Evolutionary conservation across 1,140 invertebrate genomes (phyloP).

Genomic region (Bombus balteatus): DNA sequence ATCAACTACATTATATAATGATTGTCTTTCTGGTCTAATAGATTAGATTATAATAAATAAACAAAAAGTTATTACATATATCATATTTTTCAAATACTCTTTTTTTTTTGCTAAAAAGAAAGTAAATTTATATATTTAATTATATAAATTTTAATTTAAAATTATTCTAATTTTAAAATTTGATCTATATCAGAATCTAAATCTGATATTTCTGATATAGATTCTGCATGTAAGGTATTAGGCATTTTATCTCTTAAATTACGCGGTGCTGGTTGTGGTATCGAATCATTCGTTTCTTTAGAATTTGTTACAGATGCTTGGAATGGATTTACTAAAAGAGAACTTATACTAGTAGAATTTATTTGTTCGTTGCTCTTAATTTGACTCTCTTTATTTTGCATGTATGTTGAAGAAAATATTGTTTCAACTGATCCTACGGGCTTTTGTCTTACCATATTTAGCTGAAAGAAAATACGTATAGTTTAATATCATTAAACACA

Average conservation of each 20-base stretch:
- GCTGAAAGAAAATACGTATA: constrained; percentile 60
- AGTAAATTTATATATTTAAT: neutral
- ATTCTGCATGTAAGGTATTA: constrained; percentile 32
- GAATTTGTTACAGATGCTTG: constrained; percentile 5
- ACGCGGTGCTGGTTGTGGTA: constrained; percentile 66
- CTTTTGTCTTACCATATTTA: constrained; percentile 70
- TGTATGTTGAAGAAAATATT: constrained; percentile 71
- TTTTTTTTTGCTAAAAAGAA: neutral
- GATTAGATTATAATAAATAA: constrained; percentile 7
- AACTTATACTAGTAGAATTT: constrained; percentile 46
- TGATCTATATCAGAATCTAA: constrained; percentile 76
- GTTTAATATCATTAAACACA: neutral
- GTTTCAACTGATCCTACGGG: constrained; percentile 76
- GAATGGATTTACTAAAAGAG: constrained; percentile 49
- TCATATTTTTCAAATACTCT: neutral
- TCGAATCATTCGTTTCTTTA: constrained; percentile 21
- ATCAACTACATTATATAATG: neutral
- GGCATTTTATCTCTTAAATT: constrained; percentile 56
- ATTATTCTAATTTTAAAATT: constrained; percentile 71
- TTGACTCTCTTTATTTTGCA: constrained; percentile 44
- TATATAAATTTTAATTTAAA: neutral
- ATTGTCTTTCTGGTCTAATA: constrained; percentile 22
- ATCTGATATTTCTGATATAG: constrained; percentile 70
- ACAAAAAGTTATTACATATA: neutral
- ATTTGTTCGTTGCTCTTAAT: constrained; percentile 36